Base-by-base conservation (phyloP, 53 echinoderm and acorn worm species). In the Paracentrotus lividus region DNA sequence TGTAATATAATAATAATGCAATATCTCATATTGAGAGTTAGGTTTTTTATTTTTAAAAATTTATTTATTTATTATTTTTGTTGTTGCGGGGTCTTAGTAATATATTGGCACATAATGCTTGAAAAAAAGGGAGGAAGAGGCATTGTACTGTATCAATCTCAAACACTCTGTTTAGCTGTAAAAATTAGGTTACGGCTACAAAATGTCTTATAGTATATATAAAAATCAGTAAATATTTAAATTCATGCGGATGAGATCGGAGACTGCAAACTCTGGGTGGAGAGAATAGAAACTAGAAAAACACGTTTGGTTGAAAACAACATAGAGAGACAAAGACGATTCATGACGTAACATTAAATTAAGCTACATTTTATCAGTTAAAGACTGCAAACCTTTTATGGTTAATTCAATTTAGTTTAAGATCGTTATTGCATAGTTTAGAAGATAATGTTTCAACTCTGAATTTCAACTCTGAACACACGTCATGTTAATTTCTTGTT, bases 221-320 rank as follows among this genome's bases (percentile, higher is more conserved):
- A 49, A 47, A 47, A 47, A 45, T 23, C 47, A n/a, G 47, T 42
- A n/a, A 72, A 36, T 64, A 16, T 72, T 40, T n/a, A n/a, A 69
- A 38, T 36, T 53, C 55, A 86, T 86, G 36, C 57, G 34, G 56
- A 54, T 55, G 86, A 56, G 34, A 56, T 86, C 53, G 86, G 8
- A 54, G 86, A 86, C 86, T 5, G 86, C 86, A 86, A 16, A 85
- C 56, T 56, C 38, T 54, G 55, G 36, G 54, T 8, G 56, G 47
- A 56, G 47, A 86, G 56, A 86, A 86, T n/a, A 81, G 3, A 81
- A 32, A 86, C 86, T 86, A 55, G 55, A 54, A 86, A 52, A 86
- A 86, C 29, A 86, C 12, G 56, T 6, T 56, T 55, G 42, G 56
- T 86, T 86, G 56, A 36, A 86, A 56, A 86, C 86, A 86, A 86